These are phyloP conservation scores for Maniola jurtina DNA, from an alignment of 1,140 invertebrate genomes.

Conservation along the genomic window DNA sequence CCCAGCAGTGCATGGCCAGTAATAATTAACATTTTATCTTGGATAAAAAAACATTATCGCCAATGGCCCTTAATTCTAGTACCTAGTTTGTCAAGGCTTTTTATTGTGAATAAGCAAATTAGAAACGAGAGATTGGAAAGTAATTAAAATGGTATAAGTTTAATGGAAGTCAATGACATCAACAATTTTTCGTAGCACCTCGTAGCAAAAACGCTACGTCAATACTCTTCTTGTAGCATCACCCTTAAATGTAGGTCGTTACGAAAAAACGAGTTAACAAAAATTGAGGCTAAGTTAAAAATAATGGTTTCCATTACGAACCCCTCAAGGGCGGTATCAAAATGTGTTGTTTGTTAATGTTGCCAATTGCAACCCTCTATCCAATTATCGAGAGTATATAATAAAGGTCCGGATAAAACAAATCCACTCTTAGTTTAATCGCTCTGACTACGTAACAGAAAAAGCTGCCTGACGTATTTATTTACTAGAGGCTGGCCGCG, in stretches of 20 bases:
- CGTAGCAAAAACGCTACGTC: neutral
- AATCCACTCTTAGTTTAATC: no score
- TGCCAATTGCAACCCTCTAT: slow-evolving; percentile 17
- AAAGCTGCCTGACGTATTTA: no score
- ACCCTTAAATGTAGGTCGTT: slow-evolving; percentile 31
- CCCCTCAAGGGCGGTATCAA: slow-evolving; percentile 24
- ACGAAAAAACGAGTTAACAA: slow-evolving; percentile 36
- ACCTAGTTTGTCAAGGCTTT: no score
- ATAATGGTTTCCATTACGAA: slow-evolving; percentile 40
- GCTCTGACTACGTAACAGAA: no score
- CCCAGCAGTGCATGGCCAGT: no score
- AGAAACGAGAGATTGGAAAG: no score
- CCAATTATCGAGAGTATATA: slow-evolving; percentile 6
- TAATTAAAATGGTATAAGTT: no score
- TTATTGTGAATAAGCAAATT: no score
- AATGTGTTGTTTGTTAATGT: slow-evolving; percentile 30
- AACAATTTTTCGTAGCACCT: neutral
- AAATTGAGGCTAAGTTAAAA: slow-evolving; percentile 41
- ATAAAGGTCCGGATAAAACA: neutral
- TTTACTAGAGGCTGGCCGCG: no score
- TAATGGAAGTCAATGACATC: neutral
- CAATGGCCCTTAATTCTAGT: no score
- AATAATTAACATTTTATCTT: no score
- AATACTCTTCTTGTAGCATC: neutral
- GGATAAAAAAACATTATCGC: no score